Evolutionary conservation across 2,888 invertebrate genomes (phyloP).

Genomic region (Thymelicus sylvestris): DNA sequence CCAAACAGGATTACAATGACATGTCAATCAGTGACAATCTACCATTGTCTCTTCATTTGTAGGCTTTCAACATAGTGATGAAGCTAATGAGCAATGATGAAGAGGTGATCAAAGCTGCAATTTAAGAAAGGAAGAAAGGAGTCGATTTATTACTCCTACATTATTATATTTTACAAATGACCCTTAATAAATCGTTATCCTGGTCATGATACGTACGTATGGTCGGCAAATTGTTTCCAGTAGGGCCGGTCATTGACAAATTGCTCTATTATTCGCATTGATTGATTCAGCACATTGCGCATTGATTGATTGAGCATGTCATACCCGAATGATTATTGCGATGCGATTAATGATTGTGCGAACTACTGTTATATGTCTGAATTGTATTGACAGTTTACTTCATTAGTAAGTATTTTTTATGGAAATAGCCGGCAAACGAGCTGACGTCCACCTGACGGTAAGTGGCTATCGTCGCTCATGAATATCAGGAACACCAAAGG

Average conservation of each 20-base stretch:
- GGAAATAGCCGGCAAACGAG: too few relatives aligned
- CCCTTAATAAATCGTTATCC: background rate
- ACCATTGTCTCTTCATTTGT: too few relatives aligned
- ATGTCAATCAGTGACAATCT: too few relatives aligned
- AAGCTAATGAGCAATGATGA: too few relatives aligned
- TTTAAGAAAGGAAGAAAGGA: background rate
- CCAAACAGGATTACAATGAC: too few relatives aligned
- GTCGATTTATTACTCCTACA: background rate
- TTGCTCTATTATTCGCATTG: conserved; percentile 8
- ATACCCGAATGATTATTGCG: background rate
- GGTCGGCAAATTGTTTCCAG: background rate
- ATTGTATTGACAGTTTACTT: too few relatives aligned
- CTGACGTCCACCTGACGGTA: too few relatives aligned
- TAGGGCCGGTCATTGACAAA: conserved; percentile 6
- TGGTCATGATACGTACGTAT: background rate
- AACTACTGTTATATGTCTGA: background rate
- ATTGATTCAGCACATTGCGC: background rate
- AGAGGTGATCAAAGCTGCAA: too few relatives aligned
- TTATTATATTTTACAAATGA: conserved; percentile 4
- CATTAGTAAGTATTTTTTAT: too few relatives aligned
- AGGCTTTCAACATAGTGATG: too few relatives aligned
- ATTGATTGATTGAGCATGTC: conserved; percentile 2
- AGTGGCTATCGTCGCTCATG: too few relatives aligned
- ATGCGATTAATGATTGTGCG: background rate
- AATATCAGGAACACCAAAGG: too few relatives aligned